Evolutionary conservation across 2,797 vertebrate genomes (phyloP).

Genomic region (Heterohyrax brucei): DNA sequence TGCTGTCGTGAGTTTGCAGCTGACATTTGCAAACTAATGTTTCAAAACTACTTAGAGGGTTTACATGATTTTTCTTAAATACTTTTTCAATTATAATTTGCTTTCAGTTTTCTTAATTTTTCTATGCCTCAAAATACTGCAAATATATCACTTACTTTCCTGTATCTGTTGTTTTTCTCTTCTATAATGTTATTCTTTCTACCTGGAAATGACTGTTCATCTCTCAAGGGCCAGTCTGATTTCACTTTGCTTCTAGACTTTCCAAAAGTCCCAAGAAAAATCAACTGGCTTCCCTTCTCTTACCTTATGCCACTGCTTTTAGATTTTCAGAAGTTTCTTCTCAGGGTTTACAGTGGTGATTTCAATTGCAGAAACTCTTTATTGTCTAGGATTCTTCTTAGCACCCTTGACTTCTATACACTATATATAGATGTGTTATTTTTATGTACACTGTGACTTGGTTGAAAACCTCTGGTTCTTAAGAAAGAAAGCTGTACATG

Average conservation of each 20-base stretch:
- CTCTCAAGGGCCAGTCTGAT: neutral
- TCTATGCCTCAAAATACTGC: neutral
- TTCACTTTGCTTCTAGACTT: neutral
- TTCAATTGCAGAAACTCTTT: neutral
- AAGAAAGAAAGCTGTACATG: neutral
- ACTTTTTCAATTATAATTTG: neutral
- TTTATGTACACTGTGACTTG: neutral
- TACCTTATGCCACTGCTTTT: neutral
- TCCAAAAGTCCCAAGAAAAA: neutral
- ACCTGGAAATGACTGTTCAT: neutral
- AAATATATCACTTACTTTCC: neutral
- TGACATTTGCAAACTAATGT: neutral
- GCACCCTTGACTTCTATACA: neutral
- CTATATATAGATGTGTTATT: neutral
- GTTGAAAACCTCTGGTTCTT: neutral
- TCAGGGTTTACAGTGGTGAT: too few relatives aligned
- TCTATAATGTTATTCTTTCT: neutral
- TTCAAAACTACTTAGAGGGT: neutral
- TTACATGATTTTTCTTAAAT: neutral
- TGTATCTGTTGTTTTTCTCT: neutral
- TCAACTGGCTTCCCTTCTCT: neutral
- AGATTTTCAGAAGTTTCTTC: neutral
- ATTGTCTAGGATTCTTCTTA: neutral
- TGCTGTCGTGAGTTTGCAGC: neutral
- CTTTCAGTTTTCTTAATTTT: neutral